Percentiles rank a stretch among this genome's conserved stretches.
phyloP scores from a whole-genome alignment of 2,888 invertebrate genomes.

The Trachelus stipa region DNA sequence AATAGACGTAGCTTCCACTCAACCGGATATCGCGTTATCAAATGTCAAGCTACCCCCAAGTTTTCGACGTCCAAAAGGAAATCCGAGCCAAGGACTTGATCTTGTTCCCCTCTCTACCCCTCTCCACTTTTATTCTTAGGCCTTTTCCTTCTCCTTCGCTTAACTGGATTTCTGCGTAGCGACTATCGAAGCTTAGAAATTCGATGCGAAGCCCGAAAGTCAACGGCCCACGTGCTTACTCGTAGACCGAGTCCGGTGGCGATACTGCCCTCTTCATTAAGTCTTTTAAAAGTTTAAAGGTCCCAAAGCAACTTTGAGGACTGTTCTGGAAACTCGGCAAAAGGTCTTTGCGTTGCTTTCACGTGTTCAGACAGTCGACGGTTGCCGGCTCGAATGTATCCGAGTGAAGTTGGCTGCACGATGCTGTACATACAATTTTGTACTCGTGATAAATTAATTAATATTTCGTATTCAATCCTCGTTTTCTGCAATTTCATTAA shows the following conservation, averaged over 20 bases:
- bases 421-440: background rate
- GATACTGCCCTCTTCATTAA: background rate
- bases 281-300: background rate
- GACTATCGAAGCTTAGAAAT: constrained; percentile 48
- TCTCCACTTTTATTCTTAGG: too few relatives aligned
- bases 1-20: background rate
- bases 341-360: background rate
- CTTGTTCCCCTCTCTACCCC: background rate
- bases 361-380: background rate
- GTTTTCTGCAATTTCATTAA: background rate
- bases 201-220: constrained; percentile 34
- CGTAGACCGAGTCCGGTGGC: background rate
- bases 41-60: constrained; percentile 35
- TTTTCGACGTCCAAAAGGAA: constrained; percentile 37
- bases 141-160: constrained; percentile 39
- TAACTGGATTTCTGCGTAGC: constrained; percentile 42
- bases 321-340: background rate
- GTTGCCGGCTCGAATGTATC: background rate
- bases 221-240: constrained; percentile 15
- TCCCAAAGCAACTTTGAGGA: background rate
- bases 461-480: background rate
- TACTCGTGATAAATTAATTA: background rate
- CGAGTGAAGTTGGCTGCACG: background rate
- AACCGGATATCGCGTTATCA: constrained; percentile 19
- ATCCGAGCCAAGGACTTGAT: constrained; percentile 25